A percentile compares a stretch with the other conserved stretches of the same genome.
Conservation (phyloP, 2,113 vertebrate genomes). For the Oncorhynchus clarkii region DNA sequence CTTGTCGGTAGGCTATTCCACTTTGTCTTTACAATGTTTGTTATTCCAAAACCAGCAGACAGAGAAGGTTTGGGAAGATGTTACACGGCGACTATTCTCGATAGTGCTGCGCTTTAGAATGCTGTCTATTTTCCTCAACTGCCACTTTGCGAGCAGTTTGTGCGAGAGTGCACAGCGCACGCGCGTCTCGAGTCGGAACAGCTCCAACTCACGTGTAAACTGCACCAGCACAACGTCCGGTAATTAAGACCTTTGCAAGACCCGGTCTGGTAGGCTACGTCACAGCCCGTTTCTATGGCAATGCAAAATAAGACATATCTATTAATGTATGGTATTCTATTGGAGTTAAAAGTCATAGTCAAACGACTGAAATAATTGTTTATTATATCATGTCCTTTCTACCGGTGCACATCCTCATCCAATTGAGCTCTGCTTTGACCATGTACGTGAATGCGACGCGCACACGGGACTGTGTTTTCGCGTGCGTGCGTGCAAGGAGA, state of each 20-base stretch:
- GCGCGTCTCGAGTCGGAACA: slow-evolving; percentile 80
- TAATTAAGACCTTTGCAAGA: slow-evolving; percentile 42
- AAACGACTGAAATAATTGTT: not conserved
- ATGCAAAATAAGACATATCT: not conserved
- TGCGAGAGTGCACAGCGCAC: slow-evolving; percentile 79
- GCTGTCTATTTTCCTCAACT: slow-evolving; percentile 62
- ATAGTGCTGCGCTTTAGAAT: slow-evolving; percentile 66
- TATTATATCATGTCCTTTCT: not conserved
- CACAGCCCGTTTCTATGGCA: slow-evolving; percentile 23
- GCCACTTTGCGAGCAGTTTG: slow-evolving; percentile 68
- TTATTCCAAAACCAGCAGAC: slow-evolving; percentile 56
- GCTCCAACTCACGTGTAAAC: slow-evolving; percentile 84
- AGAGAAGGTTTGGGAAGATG: slow-evolving; percentile 55
- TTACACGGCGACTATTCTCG: slow-evolving; percentile 64
- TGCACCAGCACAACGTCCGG: slow-evolving; percentile 77
- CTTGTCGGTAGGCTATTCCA: slow-evolving; percentile 29
- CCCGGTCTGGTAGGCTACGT: slow-evolving; percentile 23
- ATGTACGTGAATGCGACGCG: not conserved
- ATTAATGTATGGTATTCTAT: too few relatives aligned
- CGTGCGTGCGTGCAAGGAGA: not conserved
- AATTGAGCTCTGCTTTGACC: slow-evolving; percentile 5
- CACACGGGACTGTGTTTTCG: not conserved
- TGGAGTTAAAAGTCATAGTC: not conserved
- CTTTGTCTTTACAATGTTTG: slow-evolving; percentile 37
- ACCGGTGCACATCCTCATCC: slow-evolving; percentile 8